Percentiles rank a stretch among this genome's conserved stretches.
Evolutionary conservation across 2,113 vertebrate genomes (phyloP).

Genomic region (Hassar affinis): DNA sequence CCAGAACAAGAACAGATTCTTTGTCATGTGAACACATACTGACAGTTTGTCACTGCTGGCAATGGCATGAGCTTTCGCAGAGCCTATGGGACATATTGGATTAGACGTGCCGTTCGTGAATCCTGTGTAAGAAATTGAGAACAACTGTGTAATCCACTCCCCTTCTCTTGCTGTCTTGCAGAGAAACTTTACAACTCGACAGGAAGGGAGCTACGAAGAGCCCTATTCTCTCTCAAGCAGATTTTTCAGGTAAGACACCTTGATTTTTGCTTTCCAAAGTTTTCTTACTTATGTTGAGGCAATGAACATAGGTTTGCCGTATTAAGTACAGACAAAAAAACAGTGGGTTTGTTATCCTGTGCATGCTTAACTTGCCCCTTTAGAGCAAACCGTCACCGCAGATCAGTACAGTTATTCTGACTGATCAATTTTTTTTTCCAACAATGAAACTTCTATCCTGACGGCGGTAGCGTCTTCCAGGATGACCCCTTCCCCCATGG

Average conservation of each 20-base stretch:
- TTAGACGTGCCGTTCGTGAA: constrained; percentile 6
- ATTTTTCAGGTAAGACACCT: constrained; percentile 91
- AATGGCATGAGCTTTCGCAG: constrained; percentile 21
- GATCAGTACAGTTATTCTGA: background rate
- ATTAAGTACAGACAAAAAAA: background rate
- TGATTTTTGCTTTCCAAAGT: background rate
- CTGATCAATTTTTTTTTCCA: background rate
- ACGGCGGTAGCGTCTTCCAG: background rate
- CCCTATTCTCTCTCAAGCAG: constrained; percentile 97
- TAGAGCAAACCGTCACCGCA: background rate
- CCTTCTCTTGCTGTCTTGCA: constrained; percentile 61
- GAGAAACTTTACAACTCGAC: constrained; percentile 95
- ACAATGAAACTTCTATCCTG: background rate
- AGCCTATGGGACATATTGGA: background rate
- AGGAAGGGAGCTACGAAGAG: constrained; percentile 90
- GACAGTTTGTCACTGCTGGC: constrained; percentile 28
- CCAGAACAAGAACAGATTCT: constrained; percentile 16
- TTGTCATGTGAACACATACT: constrained; percentile 20
- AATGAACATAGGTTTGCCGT: background rate
- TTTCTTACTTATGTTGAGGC: background rate
- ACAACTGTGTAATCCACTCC: constrained; percentile 25
- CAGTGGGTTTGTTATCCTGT: background rate
- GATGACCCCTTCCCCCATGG: background rate
- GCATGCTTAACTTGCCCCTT: background rate
- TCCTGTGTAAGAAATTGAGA: constrained; percentile 13